Evolutionary conservation across 2,113 vertebrate species (phyloP).

Genomic region (Heloderma charlesbogerti): DNA sequence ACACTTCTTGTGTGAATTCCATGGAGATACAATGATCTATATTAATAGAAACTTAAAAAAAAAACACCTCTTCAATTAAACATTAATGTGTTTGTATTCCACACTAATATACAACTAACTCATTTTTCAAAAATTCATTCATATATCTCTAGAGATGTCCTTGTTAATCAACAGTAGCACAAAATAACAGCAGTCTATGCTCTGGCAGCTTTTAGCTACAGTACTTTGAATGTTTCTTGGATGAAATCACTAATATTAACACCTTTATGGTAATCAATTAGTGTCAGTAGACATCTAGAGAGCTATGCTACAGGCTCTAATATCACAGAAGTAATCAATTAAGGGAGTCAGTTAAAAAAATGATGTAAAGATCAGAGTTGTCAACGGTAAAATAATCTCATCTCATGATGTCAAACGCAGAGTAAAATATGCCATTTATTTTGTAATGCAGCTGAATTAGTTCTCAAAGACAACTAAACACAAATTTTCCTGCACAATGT

Average conservation of each 20-base stretch:
- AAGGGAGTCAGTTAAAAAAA: slow-evolving; percentile 73
- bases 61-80: slow-evolving; percentile 49
- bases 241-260: slow-evolving; percentile 76
- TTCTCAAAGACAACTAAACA: slow-evolving; percentile 28
- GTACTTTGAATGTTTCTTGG: slow-evolving; percentile 71
- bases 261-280: slow-evolving; percentile 71
- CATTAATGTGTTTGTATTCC: slow-evolving; percentile 56
- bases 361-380: slow-evolving; percentile 75
- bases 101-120: slow-evolving; percentile 42
- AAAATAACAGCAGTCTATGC: slow-evolving; percentile 67
- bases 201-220: slow-evolving; percentile 69
- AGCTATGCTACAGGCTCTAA: slow-evolving; percentile 71
- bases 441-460: slow-evolving; percentile 40
- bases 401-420: slow-evolving; percentile 59
- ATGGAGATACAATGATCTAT: slow-evolving; percentile 64
- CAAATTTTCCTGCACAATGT: slow-evolving; percentile 21
- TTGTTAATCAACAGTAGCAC: slow-evolving; percentile 59
- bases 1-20: slow-evolving; percentile 59
- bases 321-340: slow-evolving; percentile 75
- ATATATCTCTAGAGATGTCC: slow-evolving; percentile 40
- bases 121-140: slow-evolving; percentile 42
- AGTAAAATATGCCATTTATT: slow-evolving; percentile 55
- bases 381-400: slow-evolving; percentile 76
- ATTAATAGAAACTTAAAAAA: slow-evolving; percentile 64
- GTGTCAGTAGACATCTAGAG: slow-evolving; percentile 73